Base-by-base conservation (phyloP, 2,888 invertebrate species). In the Schizotus pectinicornis region DNA sequence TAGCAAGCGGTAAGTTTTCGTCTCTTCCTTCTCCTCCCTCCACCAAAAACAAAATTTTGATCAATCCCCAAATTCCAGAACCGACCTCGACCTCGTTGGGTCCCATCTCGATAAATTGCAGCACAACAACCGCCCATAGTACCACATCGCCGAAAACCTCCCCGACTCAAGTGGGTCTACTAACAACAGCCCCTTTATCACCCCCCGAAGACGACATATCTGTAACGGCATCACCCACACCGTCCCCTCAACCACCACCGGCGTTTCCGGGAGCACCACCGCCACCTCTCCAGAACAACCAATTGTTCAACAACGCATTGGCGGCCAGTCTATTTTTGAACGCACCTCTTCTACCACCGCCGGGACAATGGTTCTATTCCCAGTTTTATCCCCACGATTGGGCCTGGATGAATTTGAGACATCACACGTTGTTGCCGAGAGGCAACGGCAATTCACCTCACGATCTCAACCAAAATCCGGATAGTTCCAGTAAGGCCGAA, bases 301-400 rank as follows among this genome's bases (percentile, higher is more conserved):
- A 72, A 62, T 76, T 82, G 43, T 83, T 85, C 65, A 84, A 84
- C 74, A 84, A 84, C 36, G 84, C 84, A 1, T 68, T 85, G 68
- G 89, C 89, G 0, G 89, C 89, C 0, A 89, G 89, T 75, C 80
- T 91, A 46, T 90, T 91, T 72, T 81, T 91, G 34, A 90, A 91
- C 72, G 86, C 89, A 3, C 90, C 90, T 0, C 80, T 91, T 8
- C 78, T 91, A 60, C 91, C 90, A 0, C 89, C 90, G 0, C 90
- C 90, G 5, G 88, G 88, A 34, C 90, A 90, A 59, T 91, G 90
- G 91, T 78, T 91, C 3, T 91, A 91, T 71, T 89, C 89, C 0
- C 91, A 91, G 71, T 80, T 91, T 1, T 91, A 91, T 73, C 88
- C 88, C 49, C 86, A 87, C 66, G 89, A 89, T 59, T 86, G 88